Conservation (phyloP, 1,140 invertebrate species). For the Oppia nitens region DNA sequence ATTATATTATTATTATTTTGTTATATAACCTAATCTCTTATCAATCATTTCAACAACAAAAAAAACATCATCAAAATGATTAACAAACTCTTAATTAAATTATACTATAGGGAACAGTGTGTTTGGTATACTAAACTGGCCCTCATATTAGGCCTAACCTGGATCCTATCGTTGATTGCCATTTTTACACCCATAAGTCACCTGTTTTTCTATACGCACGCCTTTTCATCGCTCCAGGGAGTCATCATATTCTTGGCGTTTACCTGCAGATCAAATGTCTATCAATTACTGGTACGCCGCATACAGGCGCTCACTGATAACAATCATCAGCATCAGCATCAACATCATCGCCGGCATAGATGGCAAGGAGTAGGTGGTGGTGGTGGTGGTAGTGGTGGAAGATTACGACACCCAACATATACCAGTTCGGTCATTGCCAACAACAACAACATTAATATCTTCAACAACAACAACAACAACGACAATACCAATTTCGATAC, state of each 20-base stretch:
- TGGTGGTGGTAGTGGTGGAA: too few relatives aligned
- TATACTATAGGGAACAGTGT: conserved; percentile 23
- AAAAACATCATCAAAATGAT: neutral
- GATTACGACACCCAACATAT: too few relatives aligned
- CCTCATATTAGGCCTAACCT: conserved; percentile 34
- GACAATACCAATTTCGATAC: too few relatives aligned
- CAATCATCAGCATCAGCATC: too few relatives aligned
- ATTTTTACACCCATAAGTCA: conserved; percentile 20
- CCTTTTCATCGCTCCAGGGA: conserved; percentile 33
- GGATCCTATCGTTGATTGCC: conserved; percentile 33
- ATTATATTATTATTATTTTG: too few relatives aligned
- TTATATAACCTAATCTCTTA: too few relatives aligned
- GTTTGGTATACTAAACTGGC: conserved; percentile 34
- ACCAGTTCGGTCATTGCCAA: too few relatives aligned
- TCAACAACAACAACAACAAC: too few relatives aligned
- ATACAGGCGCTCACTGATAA: too few relatives aligned
- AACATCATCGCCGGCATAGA: neutral
- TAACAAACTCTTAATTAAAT: too few relatives aligned
- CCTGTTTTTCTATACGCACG: conserved; percentile 27
- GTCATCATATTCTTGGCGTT: conserved; percentile 34
- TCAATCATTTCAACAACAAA: neutral
- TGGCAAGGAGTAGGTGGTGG: too few relatives aligned
- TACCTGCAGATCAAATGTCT: conserved; percentile 28
- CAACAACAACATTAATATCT: too few relatives aligned
- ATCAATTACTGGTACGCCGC: conserved; percentile 19